Evolutionary conservation across 2,888 invertebrate genomes (phyloP), one percentile per base, ranked within the genome.

Genomic region (Smittia aterrima): DNA sequence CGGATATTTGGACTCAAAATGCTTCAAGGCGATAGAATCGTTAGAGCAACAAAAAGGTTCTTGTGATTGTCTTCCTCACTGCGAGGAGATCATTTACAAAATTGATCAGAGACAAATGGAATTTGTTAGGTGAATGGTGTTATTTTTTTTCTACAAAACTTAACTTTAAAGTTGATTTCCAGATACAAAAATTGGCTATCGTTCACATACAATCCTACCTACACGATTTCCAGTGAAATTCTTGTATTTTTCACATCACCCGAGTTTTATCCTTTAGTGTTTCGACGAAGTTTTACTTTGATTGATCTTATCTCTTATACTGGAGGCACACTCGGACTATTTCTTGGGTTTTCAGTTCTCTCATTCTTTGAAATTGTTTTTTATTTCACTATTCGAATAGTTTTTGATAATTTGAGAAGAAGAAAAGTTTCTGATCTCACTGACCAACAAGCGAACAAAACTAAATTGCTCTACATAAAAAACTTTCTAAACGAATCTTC

Each of bases 321-420:
- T n/a, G 64, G 64, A 13, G 64, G 64, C 16, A 27, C 64, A 6
- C 25, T 64, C 25, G 64, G 64, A 27, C 18, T 64, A 6, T 64
- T 64, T 32, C 18, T 64, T 4, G 64, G 64, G 1, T 25, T 64
- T n/a, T 64, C 64, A 1, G 27, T 64, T n/a, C n/a, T 64, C n/a
- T 64, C 64, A 27, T 64, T 27, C 16, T 1, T 64, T 27, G 64
- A 64, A 64, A 16, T 64, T 3, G 16, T 64, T 64, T 64, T 24
- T 64, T 64, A 64, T 16, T 64, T 27, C 18, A 64, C 64, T 9
- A n/a, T 64, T 16, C 25, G 25, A 64, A 13, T 64, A 0, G 0
- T 64, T 6, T 64, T 25, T 18, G 32, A 24, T 1, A 13, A 6
- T 13, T 3, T 64, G 0, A 64, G 64, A 9, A 32, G 9, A 32